A percentile compares a stretch with the other conserved stretches of the same genome.
Evolutionary conservation across 2,888 invertebrate species (phyloP).

Genomic region (Buathra laborator): DNA sequence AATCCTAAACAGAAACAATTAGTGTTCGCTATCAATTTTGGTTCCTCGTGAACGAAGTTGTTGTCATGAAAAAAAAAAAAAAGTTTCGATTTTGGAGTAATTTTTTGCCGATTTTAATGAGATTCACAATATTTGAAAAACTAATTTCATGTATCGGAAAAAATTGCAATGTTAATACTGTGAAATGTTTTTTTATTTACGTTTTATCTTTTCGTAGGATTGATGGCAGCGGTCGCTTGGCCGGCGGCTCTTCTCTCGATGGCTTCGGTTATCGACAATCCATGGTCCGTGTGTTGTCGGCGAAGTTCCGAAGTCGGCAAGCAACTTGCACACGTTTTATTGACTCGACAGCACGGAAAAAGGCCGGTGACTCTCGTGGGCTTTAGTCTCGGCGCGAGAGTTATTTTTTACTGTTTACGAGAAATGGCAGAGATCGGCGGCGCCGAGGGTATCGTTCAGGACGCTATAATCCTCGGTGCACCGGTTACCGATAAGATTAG

Average conservation of each 20-base stretch:
- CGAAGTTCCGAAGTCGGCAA: constrained; percentile 88
- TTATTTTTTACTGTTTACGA: constrained; percentile 89
- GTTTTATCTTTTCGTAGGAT: constrained; percentile 81
- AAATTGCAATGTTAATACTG: background rate
- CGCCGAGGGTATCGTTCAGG: constrained; percentile 88
- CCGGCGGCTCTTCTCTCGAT: constrained; percentile 88
- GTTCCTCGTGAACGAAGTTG: too few relatives aligned
- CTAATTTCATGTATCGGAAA: background rate
- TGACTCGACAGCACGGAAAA: constrained; percentile 88
- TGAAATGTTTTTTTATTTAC: background rate
- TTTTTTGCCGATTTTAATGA: background rate
- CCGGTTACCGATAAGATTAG: constrained; percentile 87
- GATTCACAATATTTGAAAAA: background rate
- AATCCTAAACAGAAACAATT: too few relatives aligned
- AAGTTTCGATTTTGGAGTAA: background rate
- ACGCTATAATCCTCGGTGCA: constrained; percentile 88
- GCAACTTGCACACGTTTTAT: constrained; percentile 88
- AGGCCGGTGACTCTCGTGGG: constrained; percentile 89
- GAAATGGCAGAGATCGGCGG: constrained; percentile 86
- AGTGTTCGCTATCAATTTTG: too few relatives aligned
- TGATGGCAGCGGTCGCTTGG: constrained; percentile 89
- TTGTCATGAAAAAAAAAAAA: background rate
- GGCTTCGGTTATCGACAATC: constrained; percentile 88
- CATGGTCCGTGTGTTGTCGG: constrained; percentile 89
- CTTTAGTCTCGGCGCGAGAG: constrained; percentile 89